phyloP scores from a whole-genome alignment of 2,888 invertebrate species.

The Acrobeloides nanus region DNA sequence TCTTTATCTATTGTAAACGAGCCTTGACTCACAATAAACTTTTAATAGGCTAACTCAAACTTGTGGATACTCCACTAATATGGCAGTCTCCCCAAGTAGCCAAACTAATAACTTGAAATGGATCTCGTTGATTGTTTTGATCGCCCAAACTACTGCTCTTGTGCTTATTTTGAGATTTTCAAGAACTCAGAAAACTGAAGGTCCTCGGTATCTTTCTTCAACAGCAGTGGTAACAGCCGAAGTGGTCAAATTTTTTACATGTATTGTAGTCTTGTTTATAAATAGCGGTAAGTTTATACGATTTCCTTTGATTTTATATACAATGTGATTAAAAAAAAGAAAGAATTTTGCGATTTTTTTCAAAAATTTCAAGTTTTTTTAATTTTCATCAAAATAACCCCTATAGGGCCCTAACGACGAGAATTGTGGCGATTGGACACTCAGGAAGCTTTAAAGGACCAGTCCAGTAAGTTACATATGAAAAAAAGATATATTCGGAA shows the following conservation, averaged over 20 bases:
- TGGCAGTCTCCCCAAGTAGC: too few relatives aligned
- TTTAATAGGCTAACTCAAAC: too few relatives aligned
- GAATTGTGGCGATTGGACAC: too few relatives aligned
- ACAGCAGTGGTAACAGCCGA: conserved; percentile 55
- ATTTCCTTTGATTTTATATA: not conserved
- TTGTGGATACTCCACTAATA: too few relatives aligned
- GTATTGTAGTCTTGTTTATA: conserved; percentile 19
- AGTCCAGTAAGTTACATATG: too few relatives aligned
- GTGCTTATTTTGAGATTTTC: conserved; percentile 56
- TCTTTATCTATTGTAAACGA: too few relatives aligned
- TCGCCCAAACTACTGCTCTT: conserved; percentile 56
- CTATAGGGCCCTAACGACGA: too few relatives aligned
- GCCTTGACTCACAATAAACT: too few relatives aligned
- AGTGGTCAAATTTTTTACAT: conserved; percentile 54
- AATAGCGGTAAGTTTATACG: conserved; percentile 25
- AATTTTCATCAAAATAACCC: too few relatives aligned
- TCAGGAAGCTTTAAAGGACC: too few relatives aligned
- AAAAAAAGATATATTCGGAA: too few relatives aligned
- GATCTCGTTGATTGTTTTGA: conserved; percentile 54
- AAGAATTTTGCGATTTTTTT: not conserved
- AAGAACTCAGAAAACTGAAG: conserved; percentile 48
- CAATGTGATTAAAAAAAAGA: not conserved
- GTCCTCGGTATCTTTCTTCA: conserved; percentile 52
- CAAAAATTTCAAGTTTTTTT: too few relatives aligned
- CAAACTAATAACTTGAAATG: conserved; percentile 36